phyloP scores from a whole-genome alignment of 2,888 invertebrate species.

The Thymelicus sylvestris region DNA sequence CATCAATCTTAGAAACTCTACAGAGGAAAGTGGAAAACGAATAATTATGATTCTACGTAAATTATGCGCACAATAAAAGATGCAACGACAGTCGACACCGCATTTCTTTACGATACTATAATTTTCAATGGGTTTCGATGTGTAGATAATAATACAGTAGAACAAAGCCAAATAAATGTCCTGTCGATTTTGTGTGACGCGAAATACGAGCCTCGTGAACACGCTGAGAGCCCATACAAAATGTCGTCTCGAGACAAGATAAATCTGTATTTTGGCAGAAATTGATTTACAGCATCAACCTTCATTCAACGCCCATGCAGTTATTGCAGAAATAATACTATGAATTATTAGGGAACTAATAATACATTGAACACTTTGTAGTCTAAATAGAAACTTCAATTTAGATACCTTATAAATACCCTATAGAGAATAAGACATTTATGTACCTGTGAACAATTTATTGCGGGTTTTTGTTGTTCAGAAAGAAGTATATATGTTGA shows the following conservation, averaged over 20 bases:
- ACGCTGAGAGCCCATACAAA: conserved; percentile 2
- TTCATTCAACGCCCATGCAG: neutral
- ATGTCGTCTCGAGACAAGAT: neutral
- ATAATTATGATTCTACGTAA: no score
- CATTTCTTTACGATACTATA: neutral
- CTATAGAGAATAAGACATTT: no score
- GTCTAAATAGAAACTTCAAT: neutral
- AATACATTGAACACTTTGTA: neutral
- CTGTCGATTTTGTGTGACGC: neutral
- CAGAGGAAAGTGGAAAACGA: no score
- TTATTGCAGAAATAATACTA: conserved; percentile 1
- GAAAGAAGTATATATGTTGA: no score
- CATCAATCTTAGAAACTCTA: no score
- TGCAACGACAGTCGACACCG: neutral
- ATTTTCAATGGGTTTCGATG: neutral
- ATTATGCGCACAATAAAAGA: neutral
- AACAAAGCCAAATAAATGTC: conserved; percentile 8
- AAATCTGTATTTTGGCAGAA: neutral
- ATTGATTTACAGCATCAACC: conserved; percentile 3
- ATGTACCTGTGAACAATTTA: no score
- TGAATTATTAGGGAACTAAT: neutral
- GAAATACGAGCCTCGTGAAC: neutral
- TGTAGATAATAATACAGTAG: neutral
- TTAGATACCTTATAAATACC: neutral
- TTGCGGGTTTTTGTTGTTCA: no score